Evolutionary conservation across 1,140 invertebrate species (phyloP).

Genomic region (Bombus cullumanus): DNA sequence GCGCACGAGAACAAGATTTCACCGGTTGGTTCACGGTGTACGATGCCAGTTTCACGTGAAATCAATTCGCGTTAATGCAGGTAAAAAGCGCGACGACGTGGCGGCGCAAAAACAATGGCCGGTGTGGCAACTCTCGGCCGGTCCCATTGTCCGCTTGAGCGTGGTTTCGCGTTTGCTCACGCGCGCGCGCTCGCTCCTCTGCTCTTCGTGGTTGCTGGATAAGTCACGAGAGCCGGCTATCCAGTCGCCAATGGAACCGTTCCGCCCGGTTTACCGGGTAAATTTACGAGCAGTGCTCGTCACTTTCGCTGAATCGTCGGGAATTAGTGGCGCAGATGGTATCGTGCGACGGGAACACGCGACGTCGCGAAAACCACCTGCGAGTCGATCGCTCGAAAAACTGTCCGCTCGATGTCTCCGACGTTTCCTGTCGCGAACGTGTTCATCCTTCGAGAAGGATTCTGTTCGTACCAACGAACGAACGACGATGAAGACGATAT

Average conservation of each 20-base stretch:
- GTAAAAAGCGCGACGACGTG: constrained; percentile 44
- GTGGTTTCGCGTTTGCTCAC: background rate
- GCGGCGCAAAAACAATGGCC: constrained; percentile 44
- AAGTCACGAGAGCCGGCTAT: constrained; percentile 35
- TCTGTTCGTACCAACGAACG: background rate
- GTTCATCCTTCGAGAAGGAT: constrained; percentile 19
- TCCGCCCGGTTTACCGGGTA: constrained; percentile 21
- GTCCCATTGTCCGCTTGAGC: constrained; percentile 36
- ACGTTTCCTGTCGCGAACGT: constrained; percentile 6
- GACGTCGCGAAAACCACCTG: constrained; percentile 28
- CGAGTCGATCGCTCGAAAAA: constrained; percentile 11
- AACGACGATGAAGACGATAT: background rate
- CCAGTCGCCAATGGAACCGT: constrained; percentile 42
- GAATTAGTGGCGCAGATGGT: constrained; percentile 47
- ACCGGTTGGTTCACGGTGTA: background rate
- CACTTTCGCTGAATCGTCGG: constrained; percentile 50
- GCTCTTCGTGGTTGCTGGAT: constrained; percentile 25
- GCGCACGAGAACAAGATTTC: constrained; percentile 2
- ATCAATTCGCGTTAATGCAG: constrained; percentile 54
- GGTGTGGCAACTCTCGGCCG: constrained; percentile 41
- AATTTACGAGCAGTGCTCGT: constrained; percentile 48
- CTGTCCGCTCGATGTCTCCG: background rate
- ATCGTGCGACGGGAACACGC: constrained; percentile 8
- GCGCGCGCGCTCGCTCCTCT: background rate
- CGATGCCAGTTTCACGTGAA: constrained; percentile 42